Evolutionary conservation across 2,113 vertebrate genomes (phyloP), one percentile per base, ranked within the genome.

Genomic region (Toxotes jaculatrix): DNA sequence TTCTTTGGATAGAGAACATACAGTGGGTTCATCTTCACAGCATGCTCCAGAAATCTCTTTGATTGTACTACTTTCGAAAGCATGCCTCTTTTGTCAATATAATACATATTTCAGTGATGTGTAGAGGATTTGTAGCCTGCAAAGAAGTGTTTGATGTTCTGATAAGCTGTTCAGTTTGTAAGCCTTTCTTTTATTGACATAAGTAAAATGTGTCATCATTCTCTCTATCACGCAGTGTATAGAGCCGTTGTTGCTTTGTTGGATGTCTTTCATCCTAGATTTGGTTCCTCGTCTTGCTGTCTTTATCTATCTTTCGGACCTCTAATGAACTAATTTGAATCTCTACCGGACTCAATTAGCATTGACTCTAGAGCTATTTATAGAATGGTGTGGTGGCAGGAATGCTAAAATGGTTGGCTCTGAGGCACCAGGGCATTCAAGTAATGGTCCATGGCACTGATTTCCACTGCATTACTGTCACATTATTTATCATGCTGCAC

Each of bases 341-440:
- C 80, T 79, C 51, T 21, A 9, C 74, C 80, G 74, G 65, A 88
- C 83, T 88, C 38, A 57, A 74, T 86, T 79, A 71, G 67, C 57
- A 69, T 75, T 7, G 75, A 85, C 77, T 79, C 38, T 67, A 19
- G 69, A 57, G 79, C 77, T 91, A 90, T 92, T 91, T 90, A 85
- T 90, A 87, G 88, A 84, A 34, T 23, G n/a, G 13, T 42, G 57
- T 68, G 87, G 62, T 74, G 71, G 59, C 43, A 61, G 78, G 75
- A 78, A 67, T 69, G 80, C 63, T 34, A 90, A 87, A 67, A 76
- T 74, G 73, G 77, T 83, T 72, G 75, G 78, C 84, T 79, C 27
- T 63, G 64, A 84, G 84, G 83, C 85, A 34, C 56, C 68, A 14
- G 71, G 75, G 76, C 62, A 0, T 76, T 78, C 40, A 74, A 68